Evolutionary conservation across 1,140 invertebrate genomes (phyloP), one percentile per base, ranked within the genome.

Genomic region (Epicauta chinensis): DNA sequence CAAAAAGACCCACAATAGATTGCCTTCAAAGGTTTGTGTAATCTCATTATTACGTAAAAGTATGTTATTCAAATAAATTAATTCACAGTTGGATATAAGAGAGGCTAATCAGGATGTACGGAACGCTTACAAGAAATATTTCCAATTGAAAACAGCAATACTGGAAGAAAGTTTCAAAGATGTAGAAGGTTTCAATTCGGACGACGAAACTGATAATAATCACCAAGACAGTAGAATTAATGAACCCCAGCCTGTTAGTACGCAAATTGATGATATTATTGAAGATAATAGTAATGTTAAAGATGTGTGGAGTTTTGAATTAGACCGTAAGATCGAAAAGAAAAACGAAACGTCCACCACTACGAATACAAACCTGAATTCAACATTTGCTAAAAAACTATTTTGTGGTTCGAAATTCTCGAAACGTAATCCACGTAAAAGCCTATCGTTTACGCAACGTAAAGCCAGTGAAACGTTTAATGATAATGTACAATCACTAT

Each of bases 81-180:
- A 40, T 44, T 59, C 65, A 30, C 48, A 87, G 81, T 79, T 83
- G 67, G 88, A 92, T 65, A 89, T 91, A 35, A 81, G 81, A 60
- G 79, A 81, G 68, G 87, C 88, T 15, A 77, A 82, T 13, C 62
- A 71, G 30, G 77, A 79, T 45, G 84, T 90, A 35, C 79, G 81
- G 61, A 76, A 85, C 63, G 83, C 87, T 0, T 91, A 92, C 58
- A 86, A 86, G 70, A 82, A 80, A 57, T 91, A 91, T 68, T 89
- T 85, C 73, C 77, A 84, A 58, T 63, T 89, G 1, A 91, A 90
- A 74, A 86, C 83, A 17, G 72, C 74, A 37, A 80, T 80, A 36
- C 73, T 89, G 29, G 83, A 87, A 63, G 78, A 83, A 57, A 83
- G 81, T 5, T 70, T 88, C n/a, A 71, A 68, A 16, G 77, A 80